Conservation (phyloP, 2,888 invertebrate species). For the Cerceris ruficornis region DNA sequence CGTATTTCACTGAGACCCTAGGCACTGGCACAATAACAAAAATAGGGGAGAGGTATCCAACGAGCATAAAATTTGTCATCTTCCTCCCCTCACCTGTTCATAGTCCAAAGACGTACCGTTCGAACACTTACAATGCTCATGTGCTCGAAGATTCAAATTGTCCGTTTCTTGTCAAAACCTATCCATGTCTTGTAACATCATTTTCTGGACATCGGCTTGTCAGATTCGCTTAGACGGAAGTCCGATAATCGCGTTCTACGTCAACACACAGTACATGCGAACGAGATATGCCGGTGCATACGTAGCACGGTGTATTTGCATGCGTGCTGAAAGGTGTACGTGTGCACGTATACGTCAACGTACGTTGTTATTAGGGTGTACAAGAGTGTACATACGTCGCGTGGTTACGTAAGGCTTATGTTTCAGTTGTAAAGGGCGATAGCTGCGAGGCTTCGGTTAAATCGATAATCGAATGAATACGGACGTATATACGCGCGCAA, state of each 20-base stretch:
- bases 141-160: neutral
- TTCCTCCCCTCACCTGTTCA: too few species aligned
- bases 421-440: slow-evolving; percentile 46
- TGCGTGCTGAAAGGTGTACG: neutral
- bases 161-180: slow-evolving; percentile 1
- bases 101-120: too few species aligned
- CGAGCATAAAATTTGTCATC: too few species aligned
- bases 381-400: neutral
- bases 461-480: slow-evolving; percentile 60
- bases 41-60: too few species aligned
- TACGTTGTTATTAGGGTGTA: neutral
- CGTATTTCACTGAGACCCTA: too few species aligned
- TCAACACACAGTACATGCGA: slow-evolving; percentile 47
- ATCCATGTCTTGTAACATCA: neutral
- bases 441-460: slow-evolving; percentile 59
- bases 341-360: neutral
- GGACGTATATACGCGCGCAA: slow-evolving; percentile 7
- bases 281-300: slow-evolving; percentile 22
- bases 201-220: slow-evolving; percentile 29
- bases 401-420: slow-evolving; percentile 47
- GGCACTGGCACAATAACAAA: too few species aligned
- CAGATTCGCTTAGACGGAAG: slow-evolving; percentile 46
- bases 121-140: neutral
- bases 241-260: slow-evolving; percentile 60
- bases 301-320: neutral